Base-by-base conservation (phyloP, 2,113 vertebrate species). In the Hemichromis elongatus region DNA sequence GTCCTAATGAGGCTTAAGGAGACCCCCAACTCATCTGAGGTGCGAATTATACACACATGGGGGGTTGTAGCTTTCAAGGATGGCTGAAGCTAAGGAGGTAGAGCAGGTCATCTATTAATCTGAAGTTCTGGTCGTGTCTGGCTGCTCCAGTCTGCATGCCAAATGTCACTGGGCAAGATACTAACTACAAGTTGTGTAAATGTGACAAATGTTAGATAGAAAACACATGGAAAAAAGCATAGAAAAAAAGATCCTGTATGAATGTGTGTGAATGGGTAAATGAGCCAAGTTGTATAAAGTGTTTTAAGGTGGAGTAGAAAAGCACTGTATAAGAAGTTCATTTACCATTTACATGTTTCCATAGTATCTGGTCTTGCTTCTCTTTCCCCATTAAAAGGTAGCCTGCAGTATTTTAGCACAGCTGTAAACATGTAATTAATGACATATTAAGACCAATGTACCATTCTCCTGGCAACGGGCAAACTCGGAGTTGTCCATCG, bases 1-100 rank as follows among this genome's bases (percentile, higher is more conserved):
- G 94, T 97, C 19, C 63, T 99, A 33, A 97, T 99, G 96, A 96
- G 98, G 85, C 97, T 96, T 21, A 89, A 96, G 33, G 96, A 96
- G 37, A 91, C 89, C 13, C 96, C 98, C 35, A 96, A 95, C 88
- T 96, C 96, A 19, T 97, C 98, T 0, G 96, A 98, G 19, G 98
- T 99, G 90, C 94, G 21, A 54, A 28, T 21, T 37, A 37, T 35
- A 37, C 18, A 73, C 21, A 37, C 37, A 21, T 33, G 56, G 30
- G 30, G 56, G 14, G 56, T 30, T 59, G 56, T 3, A 59, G 56
- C 28, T 30, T 59, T 59, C 26, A 59, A 28, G 3, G 16, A 16
- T 33, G 56, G 56, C 1, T 33, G 56, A 33, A 59, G 28, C 9
- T 59, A 1, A 59, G 56, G 56, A 33, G 9, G 16, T 33, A 19